phyloP scores from a whole-genome alignment of 2,113 vertebrate genomes.

The Sapayoa aenigma region DNA sequence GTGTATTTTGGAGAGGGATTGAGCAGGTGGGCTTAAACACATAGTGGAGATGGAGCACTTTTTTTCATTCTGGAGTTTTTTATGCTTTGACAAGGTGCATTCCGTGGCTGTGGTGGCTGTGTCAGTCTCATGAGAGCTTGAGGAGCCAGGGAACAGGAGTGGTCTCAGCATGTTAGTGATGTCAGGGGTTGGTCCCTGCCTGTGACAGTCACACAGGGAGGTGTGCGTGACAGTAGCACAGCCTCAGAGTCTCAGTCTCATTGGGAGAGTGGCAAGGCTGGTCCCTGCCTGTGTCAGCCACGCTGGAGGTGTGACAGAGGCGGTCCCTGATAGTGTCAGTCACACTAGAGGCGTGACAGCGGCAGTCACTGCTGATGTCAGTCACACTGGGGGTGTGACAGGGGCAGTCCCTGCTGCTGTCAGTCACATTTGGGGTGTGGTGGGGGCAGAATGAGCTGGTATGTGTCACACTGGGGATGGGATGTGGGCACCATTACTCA shows the following conservation, averaged over 20 bases:
- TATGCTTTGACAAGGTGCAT: background rate
- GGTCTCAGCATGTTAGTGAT: rapidly evolving
- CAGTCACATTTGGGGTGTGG: background rate
- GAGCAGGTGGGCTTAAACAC: background rate
- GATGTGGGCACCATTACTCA: background rate
- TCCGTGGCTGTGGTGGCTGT: background rate
- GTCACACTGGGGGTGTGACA: background rate
- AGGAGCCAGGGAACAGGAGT: background rate
- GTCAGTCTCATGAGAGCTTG: background rate
- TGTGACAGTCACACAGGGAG: background rate
- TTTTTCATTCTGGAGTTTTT: background rate
- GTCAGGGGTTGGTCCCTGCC: background rate
- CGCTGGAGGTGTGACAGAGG: background rate
- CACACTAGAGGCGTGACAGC: background rate
- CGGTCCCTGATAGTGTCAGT: background rate
- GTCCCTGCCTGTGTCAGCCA: background rate
- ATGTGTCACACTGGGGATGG: background rate
- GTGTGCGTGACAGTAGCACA: background rate
- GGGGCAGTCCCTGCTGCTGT: background rate
- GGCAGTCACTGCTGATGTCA: background rate
- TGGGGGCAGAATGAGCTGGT: rapidly evolving
- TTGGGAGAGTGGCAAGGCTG: rapidly evolving
- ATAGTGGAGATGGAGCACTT: rapidly evolving
- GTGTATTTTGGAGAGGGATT: background rate
- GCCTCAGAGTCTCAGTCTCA: background rate